Conservation (phyloP, 1,140 invertebrate genomes). For the Anastrepha ludens region DNA sequence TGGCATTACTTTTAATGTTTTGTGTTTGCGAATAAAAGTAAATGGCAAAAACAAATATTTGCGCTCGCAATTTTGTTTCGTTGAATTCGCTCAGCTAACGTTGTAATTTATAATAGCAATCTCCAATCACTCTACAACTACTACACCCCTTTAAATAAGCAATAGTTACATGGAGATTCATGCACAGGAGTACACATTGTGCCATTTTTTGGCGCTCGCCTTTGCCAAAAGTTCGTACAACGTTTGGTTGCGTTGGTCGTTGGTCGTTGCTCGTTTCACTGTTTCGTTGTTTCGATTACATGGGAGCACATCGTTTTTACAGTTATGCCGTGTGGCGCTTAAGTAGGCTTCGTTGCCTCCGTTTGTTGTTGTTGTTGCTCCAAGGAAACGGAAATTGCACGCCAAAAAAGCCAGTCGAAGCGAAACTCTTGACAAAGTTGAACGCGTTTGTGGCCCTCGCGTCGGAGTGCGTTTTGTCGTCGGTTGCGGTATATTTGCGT, state of each 20-base stretch:
- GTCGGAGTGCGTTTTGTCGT: conserved; percentile 48
- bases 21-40: conserved; percentile 13
- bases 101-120: background rate
- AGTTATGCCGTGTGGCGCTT: conserved; percentile 21
- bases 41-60: conserved; percentile 50
- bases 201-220: conserved; percentile 44
- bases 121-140: background rate
- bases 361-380: conserved; percentile 54
- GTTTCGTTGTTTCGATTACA: conserved; percentile 34
- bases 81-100: conserved; percentile 19
- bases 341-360: background rate
- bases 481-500: conserved; percentile 26
- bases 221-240: background rate
- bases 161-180: conserved; percentile 3
- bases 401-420: conserved; percentile 57
- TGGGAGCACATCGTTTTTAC: conserved; percentile 49
- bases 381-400: conserved; percentile 59
- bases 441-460: conserved; percentile 46
- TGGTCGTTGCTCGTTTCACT: conserved; percentile 18
- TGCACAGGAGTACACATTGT: background rate
- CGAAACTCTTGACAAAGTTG: conserved; percentile 57
- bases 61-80: conserved; percentile 40
- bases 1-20: conserved; percentile 3
- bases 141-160: background rate
- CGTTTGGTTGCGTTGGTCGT: background rate